These are phyloP conservation scores for Drosophila pegasa DNA, from an alignment of 2,888 invertebrate species.

Conservation along the genomic window DNA sequence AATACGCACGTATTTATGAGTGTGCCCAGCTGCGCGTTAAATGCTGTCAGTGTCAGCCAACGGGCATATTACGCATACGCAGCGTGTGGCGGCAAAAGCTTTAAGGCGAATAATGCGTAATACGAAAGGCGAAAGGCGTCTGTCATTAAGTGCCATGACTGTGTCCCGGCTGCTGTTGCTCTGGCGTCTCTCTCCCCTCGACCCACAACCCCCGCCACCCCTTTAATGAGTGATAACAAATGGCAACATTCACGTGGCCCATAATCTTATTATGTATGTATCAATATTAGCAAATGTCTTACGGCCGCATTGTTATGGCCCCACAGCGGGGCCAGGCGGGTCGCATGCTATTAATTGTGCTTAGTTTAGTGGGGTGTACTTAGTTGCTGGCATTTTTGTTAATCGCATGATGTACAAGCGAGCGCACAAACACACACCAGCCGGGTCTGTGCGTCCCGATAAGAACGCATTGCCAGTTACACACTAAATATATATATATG, in stretches of 20 bases:
- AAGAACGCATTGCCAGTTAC: slow-evolving; percentile 33
- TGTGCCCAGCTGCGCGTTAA: slow-evolving; percentile 44
- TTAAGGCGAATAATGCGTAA: slow-evolving; percentile 25
- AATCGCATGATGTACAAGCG: slow-evolving; percentile 68
- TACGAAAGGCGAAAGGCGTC: slow-evolving; percentile 12
- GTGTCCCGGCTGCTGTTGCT: slow-evolving; percentile 1
- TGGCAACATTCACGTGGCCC: slow-evolving; percentile 68
- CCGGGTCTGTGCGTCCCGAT: slow-evolving; percentile 45
- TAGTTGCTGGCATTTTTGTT: slow-evolving; percentile 76
- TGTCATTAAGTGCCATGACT: slow-evolving; percentile 60
- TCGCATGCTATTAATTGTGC: slow-evolving; percentile 74
- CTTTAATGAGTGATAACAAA: slow-evolving; percentile 72
- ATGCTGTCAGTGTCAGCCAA: slow-evolving; percentile 48
- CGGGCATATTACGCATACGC: slow-evolving; percentile 53
- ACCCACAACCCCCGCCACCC: too few relatives aligned
- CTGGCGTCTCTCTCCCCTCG: slow-evolving; percentile 1
- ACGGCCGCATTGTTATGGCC: slow-evolving; percentile 60
- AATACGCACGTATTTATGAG: slow-evolving; percentile 20
- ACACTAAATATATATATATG: slow-evolving; percentile 2
- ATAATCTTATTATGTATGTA: slow-evolving; percentile 75
- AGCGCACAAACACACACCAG: slow-evolving; percentile 2
- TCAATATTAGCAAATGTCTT: slow-evolving; percentile 63
- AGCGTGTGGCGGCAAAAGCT: slow-evolving; percentile 35
- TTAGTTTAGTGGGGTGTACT: slow-evolving; percentile 70
- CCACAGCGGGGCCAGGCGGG: not conserved